Evolutionary conservation across 2,113 vertebrate species (phyloP), one percentile per base, ranked within the genome.

Genomic region (Oplegnathus fasciatus): DNA sequence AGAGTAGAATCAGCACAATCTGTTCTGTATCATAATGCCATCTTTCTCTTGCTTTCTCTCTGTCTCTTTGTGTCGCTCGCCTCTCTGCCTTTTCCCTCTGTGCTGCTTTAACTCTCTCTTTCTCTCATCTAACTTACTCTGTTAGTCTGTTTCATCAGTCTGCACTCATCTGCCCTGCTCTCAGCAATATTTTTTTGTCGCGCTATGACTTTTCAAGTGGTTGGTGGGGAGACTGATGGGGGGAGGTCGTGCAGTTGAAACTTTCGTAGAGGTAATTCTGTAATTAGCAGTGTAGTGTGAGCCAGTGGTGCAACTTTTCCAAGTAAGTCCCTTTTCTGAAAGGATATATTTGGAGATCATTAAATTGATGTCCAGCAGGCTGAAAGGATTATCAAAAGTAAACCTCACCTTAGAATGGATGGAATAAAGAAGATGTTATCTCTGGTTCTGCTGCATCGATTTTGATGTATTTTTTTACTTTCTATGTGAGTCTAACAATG

Each of bases 1-100:
- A 86, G 78, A 93, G 85, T 89, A 75, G 89, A 94, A 94, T 95
- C 93, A 88, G 94, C 92, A 89, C 94, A 93, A 92, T 94, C 91
- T 94, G 90, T 75, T 95, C 85, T 74, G 22, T 88, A 87, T 92
- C 89, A 88, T 82, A 82, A 87, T 73, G 67, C 75, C 85, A 85
- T 94, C 88, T 80, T 86, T 88, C 80, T 79, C 86, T 66, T 77
- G 79, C 84, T 42, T 78, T 79, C 79, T 86, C 68, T 84, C 73
- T 24, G 4, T 86, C 66, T 80, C 84, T 84, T 44, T 78, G 67
- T 80, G 79, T 40, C 40, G 4, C n/a, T 60, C n/a, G 8, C 58
- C 40, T 60, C 68, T 84, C 73, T 78, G 28, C 54, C 61, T 52
- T 48, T 50, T 46, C 34, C 60, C 71, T 69, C 61, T 75, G 50